phyloP scores from a whole-genome alignment of 2,113 vertebrate species.

The Festucalex cinctus region DNA sequence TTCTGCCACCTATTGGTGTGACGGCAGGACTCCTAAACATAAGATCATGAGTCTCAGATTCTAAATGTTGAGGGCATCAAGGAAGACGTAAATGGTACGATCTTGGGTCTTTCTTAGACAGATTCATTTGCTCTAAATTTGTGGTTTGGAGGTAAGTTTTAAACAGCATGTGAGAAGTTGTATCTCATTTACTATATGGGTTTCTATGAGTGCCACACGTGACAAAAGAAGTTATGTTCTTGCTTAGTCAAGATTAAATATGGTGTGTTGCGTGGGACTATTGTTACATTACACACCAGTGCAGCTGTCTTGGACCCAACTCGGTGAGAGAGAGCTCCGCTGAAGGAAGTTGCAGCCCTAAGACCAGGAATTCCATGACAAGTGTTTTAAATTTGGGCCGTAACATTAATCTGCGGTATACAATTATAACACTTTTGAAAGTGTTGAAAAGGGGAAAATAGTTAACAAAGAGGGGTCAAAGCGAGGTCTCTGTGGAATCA shows the following conservation, averaged over 20 bases:
- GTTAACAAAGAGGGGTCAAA: constrained; percentile 6
- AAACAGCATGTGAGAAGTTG: no score
- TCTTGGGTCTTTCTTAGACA: neutral
- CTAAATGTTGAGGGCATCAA: neutral
- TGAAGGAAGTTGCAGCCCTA: neutral
- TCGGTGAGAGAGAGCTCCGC: neutral
- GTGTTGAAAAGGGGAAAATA: neutral
- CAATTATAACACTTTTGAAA: constrained; percentile 1
- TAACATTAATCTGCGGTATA: neutral
- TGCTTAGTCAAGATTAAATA: constrained; percentile 5
- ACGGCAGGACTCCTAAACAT: constrained; percentile 37
- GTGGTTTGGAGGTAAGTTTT: no score
- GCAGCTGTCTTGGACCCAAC: neutral
- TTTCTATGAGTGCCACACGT: neutral
- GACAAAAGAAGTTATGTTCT: constrained; percentile 5
- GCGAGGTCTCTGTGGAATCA: constrained; percentile 13
- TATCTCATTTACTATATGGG: no score
- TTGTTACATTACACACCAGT: neutral
- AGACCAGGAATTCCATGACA: neutral
- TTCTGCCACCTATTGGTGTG: constrained; percentile 75
- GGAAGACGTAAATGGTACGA: neutral
- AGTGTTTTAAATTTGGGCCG: neutral
- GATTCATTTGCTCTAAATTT: neutral
- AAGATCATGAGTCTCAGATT: constrained; percentile 33
- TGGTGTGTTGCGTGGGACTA: constrained; percentile 1